Percentiles rank a stretch among this genome's conserved stretches.
These are phyloP conservation scores for Drymonia ruficornis DNA, from an alignment of 2,888 invertebrate species.

Conservation along the genomic window DNA sequence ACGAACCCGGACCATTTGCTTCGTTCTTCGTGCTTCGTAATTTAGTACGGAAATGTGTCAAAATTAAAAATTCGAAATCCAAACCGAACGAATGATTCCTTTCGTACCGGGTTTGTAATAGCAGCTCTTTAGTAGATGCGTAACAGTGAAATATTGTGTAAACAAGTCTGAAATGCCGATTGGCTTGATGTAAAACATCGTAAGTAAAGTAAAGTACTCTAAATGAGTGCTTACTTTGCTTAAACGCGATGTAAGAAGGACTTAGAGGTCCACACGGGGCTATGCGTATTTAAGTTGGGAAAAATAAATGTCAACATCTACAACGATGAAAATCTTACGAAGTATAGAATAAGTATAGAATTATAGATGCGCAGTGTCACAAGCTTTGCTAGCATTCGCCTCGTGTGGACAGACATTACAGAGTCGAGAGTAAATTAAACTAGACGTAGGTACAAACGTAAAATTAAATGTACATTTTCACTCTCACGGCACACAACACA, in stretches of 20 bases:
- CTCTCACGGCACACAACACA: conserved; percentile 75
- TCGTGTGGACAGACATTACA: conserved; percentile 38
- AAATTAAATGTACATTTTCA: conserved; percentile 62
- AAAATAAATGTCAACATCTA: neutral
- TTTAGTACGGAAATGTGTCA: no score
- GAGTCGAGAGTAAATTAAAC: conserved; percentile 46
- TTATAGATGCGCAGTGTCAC: neutral
- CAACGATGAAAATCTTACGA: neutral
- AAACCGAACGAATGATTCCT: no score
- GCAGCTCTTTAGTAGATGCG: conserved; percentile 13
- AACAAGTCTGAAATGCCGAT: conserved; percentile 15
- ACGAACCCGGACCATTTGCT: no score
- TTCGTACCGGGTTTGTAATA: no score
- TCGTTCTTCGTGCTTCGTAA: no score
- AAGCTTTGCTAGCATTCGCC: conserved; percentile 12
- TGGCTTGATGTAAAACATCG: no score
- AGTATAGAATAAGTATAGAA: no score
- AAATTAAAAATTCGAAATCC: no score
- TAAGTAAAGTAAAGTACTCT: conserved; percentile 12
- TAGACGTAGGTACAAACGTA: conserved; percentile 67
- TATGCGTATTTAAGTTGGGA: conserved; percentile 8
- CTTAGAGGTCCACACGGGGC: conserved; percentile 24
- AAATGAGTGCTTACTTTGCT: conserved; percentile 32
- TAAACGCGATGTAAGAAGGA: conserved; percentile 28
- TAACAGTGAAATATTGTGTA: conserved; percentile 15